These are phyloP conservation scores for Drosophila ochracea DNA, from an alignment of 2,888 invertebrate genomes.

Conservation along the genomic window DNA sequence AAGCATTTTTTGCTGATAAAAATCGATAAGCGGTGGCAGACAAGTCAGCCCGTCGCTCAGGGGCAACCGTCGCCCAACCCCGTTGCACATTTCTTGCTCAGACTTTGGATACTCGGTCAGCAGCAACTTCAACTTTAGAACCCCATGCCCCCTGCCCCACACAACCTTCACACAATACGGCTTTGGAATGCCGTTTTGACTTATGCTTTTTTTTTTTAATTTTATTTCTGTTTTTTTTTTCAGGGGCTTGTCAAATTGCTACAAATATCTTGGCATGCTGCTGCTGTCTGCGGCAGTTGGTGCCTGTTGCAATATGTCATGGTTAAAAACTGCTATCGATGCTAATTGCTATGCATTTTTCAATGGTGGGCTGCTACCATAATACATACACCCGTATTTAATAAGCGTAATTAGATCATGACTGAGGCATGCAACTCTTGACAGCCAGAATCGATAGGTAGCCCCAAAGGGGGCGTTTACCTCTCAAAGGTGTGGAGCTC, in stretches of 20 bases:
- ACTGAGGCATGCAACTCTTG: slow-evolving; percentile 35
- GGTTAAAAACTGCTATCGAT: slow-evolving; percentile 35
- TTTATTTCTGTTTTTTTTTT: slow-evolving; percentile 6
- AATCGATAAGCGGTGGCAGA: slow-evolving; percentile 67
- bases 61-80: slow-evolving; percentile 46
- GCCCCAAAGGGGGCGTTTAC: slow-evolving; percentile 37
- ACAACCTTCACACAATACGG: neutral
- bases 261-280: slow-evolving; percentile 46
- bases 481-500: slow-evolving; percentile 32
- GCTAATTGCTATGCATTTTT: slow-evolving; percentile 49
- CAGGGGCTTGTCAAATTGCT: slow-evolving; percentile 70
- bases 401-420: slow-evolving; percentile 66
- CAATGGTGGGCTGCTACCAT: slow-evolving; percentile 23
- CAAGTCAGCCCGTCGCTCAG: slow-evolving; percentile 44
- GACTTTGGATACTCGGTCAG: slow-evolving; percentile 48
- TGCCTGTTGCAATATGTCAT: slow-evolving; percentile 38
- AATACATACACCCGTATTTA: slow-evolving; percentile 28
- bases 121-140: slow-evolving; percentile 27
- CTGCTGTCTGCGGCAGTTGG: slow-evolving; percentile 26
- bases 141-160: neutral
- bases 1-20: slow-evolving; percentile 67
- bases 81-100: slow-evolving; percentile 42
- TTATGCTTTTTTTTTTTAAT: slow-evolving; percentile 7
- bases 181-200: slow-evolving; percentile 51
- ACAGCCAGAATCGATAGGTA: slow-evolving; percentile 25